Evolutionary conservation across 2,888 invertebrate species (phyloP).

Genomic region (Ennomos erosarius): DNA sequence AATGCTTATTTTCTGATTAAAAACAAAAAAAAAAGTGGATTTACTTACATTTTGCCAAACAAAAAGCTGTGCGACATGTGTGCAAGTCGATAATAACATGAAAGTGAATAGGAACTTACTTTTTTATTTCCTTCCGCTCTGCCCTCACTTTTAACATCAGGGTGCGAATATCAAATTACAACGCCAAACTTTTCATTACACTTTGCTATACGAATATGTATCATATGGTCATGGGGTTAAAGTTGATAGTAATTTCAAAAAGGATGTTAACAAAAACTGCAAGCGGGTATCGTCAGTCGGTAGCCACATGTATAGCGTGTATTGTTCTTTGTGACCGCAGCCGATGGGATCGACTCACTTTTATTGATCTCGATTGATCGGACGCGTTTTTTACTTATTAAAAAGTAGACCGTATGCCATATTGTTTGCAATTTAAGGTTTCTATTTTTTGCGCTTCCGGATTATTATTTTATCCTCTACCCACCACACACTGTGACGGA

Average conservation of each 20-base stretch:
- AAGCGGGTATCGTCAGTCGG: conserved; percentile 69
- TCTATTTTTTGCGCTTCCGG: conserved; percentile 72
- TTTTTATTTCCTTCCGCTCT: conserved; percentile 83
- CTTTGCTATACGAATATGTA: conserved; percentile 29
- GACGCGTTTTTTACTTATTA: conserved; percentile 61
- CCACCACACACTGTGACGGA: conserved; percentile 10
- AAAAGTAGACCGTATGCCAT: conserved; percentile 62
- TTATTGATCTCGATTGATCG: conserved; percentile 72
- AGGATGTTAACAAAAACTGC: conserved; percentile 43
- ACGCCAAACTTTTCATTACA: conserved; percentile 44
- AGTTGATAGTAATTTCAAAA: conserved; percentile 43
- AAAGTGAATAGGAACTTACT: conserved; percentile 78
- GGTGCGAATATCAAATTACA: conserved; percentile 82
- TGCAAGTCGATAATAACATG: conserved; percentile 69
- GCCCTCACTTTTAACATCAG: conserved; percentile 78
- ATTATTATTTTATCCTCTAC: conserved; percentile 51
- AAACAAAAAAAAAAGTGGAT: conserved; percentile 4
- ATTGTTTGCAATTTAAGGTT: conserved; percentile 77
- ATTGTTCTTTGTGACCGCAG: conserved; percentile 78
- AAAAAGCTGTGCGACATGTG: conserved; percentile 67
- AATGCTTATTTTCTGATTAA: background rate
- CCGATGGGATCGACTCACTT: conserved; percentile 59
- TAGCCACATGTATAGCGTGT: conserved; percentile 78
- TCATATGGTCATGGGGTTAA: conserved; percentile 36
- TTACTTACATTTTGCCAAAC: conserved; percentile 23